Percentiles rank a stretch among this genome's conserved stretches.
Evolutionary conservation across 2,113 vertebrate species (phyloP).

Genomic region (Cyprinus carpio): DNA sequence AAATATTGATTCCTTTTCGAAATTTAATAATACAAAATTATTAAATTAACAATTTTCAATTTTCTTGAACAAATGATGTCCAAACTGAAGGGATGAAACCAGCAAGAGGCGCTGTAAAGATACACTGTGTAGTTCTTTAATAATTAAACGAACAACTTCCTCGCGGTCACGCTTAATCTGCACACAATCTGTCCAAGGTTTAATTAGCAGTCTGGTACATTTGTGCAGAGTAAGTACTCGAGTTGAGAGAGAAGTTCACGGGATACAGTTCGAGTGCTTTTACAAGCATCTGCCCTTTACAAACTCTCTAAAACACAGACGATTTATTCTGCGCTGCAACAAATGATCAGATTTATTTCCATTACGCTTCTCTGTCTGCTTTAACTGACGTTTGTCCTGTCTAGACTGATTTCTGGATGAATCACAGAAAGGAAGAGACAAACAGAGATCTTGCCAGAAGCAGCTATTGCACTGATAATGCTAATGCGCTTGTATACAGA

Average conservation of each 20-base stretch:
- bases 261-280: neutral
- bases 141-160: neutral
- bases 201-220: neutral
- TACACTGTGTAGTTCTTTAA: no score
- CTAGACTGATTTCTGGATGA: constrained; percentile 30
- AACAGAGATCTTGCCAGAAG: constrained; percentile 28
- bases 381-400: constrained; percentile 13
- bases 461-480: constrained; percentile 28
- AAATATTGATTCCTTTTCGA: neutral
- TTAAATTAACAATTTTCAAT: neutral
- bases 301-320: neutral
- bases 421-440: neutral
- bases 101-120: neutral
- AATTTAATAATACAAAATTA: neutral
- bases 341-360: constrained; percentile 44
- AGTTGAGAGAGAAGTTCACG: neutral
- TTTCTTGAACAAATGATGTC: neutral
- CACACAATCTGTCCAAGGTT: neutral
- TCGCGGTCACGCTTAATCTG: neutral
- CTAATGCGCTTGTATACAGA: neutral
- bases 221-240: neutral
- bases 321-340: constrained; percentile 9
- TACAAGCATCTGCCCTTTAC: neutral
- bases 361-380: constrained; percentile 28
- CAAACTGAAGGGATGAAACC: neutral